These are phyloP conservation scores for Nomada flava DNA, from an alignment of 2,888 invertebrate genomes.

Conservation along the genomic window DNA sequence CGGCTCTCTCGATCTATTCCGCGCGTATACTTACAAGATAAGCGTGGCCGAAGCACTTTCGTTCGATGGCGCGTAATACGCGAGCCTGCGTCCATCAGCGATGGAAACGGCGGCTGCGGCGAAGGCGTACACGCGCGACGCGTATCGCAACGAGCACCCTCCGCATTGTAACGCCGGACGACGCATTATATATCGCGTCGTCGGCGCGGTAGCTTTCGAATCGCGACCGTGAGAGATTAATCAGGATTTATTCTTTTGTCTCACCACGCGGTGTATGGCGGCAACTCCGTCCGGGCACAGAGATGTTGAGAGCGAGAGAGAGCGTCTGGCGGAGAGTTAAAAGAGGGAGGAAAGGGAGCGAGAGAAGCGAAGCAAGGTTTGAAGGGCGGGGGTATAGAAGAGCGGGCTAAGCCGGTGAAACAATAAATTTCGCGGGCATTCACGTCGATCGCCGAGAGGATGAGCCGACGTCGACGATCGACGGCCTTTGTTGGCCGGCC, in stretches of 20 bases:
- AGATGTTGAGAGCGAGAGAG: slow-evolving; percentile 29
- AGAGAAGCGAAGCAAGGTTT: slow-evolving; percentile 19
- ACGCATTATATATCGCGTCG: slow-evolving; percentile 46
- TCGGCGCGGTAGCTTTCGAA: slow-evolving; percentile 70
- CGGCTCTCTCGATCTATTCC: background rate
- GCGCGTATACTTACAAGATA: slow-evolving; percentile 17
- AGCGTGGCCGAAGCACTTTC: slow-evolving; percentile 16
- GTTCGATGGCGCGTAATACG: slow-evolving; percentile 9
- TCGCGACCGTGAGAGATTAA: slow-evolving; percentile 80
- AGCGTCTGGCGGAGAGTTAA: slow-evolving; percentile 17
- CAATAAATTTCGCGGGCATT: slow-evolving; percentile 82
- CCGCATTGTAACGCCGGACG: slow-evolving; percentile 34
- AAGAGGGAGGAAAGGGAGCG: slow-evolving; percentile 13
- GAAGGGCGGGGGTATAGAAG: slow-evolving; percentile 58
- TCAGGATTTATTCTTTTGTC: slow-evolving; percentile 83
- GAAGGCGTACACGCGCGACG: slow-evolving; percentile 37
- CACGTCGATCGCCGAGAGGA: slow-evolving; percentile 79
- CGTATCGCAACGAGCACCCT: slow-evolving; percentile 21
- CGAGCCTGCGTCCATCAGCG: slow-evolving; percentile 8
- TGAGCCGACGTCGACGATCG: slow-evolving; percentile 80
- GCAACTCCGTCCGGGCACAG: slow-evolving; percentile 31
- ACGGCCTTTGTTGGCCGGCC: slow-evolving; percentile 77
- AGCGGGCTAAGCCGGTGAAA: slow-evolving; percentile 80
- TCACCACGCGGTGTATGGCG: slow-evolving; percentile 64
- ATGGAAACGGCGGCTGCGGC: background rate